These are phyloP conservation scores for Melospiza georgiana DNA, from an alignment of 2,113 vertebrate species.

Conservation along the genomic window DNA sequence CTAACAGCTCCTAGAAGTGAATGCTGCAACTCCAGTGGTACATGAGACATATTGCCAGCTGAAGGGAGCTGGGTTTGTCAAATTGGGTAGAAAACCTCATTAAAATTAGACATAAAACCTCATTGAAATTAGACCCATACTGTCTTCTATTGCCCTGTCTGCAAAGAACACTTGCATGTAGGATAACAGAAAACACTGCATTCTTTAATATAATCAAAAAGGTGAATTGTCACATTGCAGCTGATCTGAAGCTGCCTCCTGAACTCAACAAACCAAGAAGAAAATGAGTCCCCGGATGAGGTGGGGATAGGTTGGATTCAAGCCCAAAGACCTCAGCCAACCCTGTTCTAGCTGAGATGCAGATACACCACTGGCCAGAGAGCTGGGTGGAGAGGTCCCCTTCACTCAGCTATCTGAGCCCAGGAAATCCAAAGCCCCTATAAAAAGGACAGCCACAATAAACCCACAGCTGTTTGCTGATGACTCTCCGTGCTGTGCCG, in stretches of 20 bases:
- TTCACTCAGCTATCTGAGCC: neutral
- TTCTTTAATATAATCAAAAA: neutral
- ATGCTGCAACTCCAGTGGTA: neutral
- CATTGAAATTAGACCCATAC: neutral
- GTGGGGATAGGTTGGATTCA: neutral
- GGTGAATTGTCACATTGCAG: neutral
- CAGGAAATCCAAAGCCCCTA: neutral
- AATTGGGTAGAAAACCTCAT: neutral
- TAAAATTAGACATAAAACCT: too few species aligned
- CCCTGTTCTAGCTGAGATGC: neutral
- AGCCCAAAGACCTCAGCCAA: neutral
- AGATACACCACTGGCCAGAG: neutral
- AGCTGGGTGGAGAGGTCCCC: neutral
- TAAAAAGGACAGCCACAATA: neutral
- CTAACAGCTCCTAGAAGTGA: neutral
- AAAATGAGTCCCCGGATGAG: fast-evolving
- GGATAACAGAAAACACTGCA: neutral
- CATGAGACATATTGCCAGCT: neutral
- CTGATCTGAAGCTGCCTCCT: neutral
- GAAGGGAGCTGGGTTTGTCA: neutral
- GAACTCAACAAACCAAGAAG: neutral
- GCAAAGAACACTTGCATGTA: neutral
- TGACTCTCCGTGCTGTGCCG: neutral
- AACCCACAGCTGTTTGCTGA: neutral
- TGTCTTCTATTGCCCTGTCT: neutral